Evolutionary conservation across 2,888 invertebrate genomes (phyloP).

Genomic region (Clanis bilineata): DNA sequence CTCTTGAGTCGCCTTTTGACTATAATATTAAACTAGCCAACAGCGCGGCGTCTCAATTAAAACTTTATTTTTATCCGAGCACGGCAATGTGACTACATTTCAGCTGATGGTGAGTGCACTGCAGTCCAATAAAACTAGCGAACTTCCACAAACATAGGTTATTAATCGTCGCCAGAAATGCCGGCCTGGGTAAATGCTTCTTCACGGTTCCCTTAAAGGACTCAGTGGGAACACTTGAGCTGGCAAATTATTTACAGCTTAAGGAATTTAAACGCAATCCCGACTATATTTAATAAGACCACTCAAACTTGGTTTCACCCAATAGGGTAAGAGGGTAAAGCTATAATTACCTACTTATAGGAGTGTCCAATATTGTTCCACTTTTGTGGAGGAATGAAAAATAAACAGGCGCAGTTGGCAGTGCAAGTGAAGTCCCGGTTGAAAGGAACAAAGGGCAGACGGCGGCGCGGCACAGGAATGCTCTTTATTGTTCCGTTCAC

Average conservation of each 20-base stretch:
- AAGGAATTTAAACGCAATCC: neutral
- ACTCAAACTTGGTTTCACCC: neutral
- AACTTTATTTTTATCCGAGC: too few relatives aligned
- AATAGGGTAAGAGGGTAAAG: too few relatives aligned
- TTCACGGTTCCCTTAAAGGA: too few relatives aligned
- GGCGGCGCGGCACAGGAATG: slow-evolving; percentile 30
- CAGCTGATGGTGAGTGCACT: too few relatives aligned
- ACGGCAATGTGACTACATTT: too few relatives aligned
- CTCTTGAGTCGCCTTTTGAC: too few relatives aligned
- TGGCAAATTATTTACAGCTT: too few relatives aligned
- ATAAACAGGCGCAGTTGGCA: slow-evolving; percentile 29
- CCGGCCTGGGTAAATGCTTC: too few relatives aligned
- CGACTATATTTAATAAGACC: neutral
- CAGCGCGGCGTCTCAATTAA: neutral
- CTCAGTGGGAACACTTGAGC: too few relatives aligned
- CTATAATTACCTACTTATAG: neutral
- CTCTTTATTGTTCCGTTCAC: slow-evolving; percentile 47
- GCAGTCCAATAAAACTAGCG: too few relatives aligned
- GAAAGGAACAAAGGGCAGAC: slow-evolving; percentile 46
- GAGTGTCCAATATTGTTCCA: slow-evolving; percentile 9
- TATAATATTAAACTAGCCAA: neutral
- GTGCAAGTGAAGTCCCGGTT: slow-evolving; percentile 46
- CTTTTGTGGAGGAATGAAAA: slow-evolving; percentile 21
- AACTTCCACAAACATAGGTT: too few relatives aligned
- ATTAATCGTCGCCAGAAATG: too few relatives aligned